phyloP scores from a whole-genome alignment of 2,888 invertebrate species.

The Pristionchus maxplancki region DNA sequence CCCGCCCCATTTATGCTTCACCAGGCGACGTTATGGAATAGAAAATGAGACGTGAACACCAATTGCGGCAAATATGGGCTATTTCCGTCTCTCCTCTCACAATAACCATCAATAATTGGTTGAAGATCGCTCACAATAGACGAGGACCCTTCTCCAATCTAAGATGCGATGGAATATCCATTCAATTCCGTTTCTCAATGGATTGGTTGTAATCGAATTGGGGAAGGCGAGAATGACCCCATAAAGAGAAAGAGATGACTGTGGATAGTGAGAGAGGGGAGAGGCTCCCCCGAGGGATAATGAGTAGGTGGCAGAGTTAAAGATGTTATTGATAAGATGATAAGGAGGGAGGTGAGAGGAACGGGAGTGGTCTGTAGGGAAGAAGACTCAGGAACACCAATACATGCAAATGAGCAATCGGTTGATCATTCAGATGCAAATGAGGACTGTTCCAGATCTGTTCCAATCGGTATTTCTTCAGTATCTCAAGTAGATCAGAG shows the following conservation, averaged over 20 bases:
- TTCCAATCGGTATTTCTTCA: not conserved
- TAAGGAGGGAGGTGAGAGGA: not conserved
- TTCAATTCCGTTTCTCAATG: constrained; percentile 44
- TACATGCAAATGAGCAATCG: constrained; percentile 2
- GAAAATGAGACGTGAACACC: constrained; percentile 10
- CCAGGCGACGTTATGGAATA: constrained; percentile 3
- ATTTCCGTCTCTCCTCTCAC: not conserved
- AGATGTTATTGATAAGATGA: not conserved
- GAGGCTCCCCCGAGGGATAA: not conserved
- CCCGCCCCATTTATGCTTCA: not conserved
- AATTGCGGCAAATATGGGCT: not conserved
- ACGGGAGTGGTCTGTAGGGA: not conserved
- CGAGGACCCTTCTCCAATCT: constrained; percentile 23
- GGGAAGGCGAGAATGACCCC: constrained; percentile 37
- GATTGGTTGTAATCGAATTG: constrained; percentile 41
- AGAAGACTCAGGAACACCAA: not conserved
- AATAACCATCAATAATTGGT: constrained; percentile 14
- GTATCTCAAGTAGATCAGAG: not conserved
- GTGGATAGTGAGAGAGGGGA: not conserved
- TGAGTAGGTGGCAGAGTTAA: constrained; percentile 28
- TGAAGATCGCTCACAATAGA: constrained; percentile 29
- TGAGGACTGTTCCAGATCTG: not conserved
- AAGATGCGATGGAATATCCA: constrained; percentile 9
- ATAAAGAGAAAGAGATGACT: constrained; percentile 12
- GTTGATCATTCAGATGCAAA: not conserved